These are phyloP conservation scores for Drosophila virilis DNA, from an alignment of 1,140 invertebrate species.

Conservation along the genomic window DNA sequence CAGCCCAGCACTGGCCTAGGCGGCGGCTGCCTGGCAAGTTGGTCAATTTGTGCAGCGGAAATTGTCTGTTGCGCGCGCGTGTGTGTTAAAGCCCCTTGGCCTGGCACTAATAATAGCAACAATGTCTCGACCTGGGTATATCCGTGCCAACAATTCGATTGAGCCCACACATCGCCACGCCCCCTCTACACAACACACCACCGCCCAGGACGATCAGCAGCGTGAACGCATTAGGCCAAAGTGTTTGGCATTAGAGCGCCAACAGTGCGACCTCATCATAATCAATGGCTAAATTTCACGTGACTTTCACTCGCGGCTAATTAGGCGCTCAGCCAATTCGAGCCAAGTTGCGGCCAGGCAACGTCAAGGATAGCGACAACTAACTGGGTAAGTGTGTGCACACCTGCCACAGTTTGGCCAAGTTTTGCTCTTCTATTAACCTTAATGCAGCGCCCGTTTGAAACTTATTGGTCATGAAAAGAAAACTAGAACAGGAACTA, in stretches of 20 bases:
- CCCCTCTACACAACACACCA: background rate
- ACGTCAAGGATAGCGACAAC: background rate
- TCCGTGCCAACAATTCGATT: constrained; percentile 9
- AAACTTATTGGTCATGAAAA: constrained; percentile 29
- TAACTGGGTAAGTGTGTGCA: background rate
- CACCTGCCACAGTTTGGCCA: constrained; percentile 27
- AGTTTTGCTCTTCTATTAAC: constrained; percentile 29
- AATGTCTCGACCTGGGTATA: constrained; percentile 16
- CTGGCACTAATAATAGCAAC: constrained; percentile 33
- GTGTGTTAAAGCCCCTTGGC: constrained; percentile 8
- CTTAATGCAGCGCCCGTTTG: constrained; percentile 26
- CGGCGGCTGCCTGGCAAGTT: background rate
- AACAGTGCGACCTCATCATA: constrained; percentile 43
- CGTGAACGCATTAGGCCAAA: constrained; percentile 31
- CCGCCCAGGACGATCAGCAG: too few species aligned
- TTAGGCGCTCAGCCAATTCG: constrained; percentile 15
- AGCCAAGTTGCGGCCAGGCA: background rate
- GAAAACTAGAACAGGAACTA: constrained; percentile 3
- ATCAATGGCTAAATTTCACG: constrained; percentile 39
- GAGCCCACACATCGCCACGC: background rate
- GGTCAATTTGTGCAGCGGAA: constrained; percentile 48
- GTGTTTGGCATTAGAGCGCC: constrained; percentile 42
- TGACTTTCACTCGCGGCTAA: constrained; percentile 34
- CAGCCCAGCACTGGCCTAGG: constrained; percentile 5
- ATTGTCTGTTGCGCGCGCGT: constrained; percentile 30